These are phyloP conservation scores for Haemorhous mexicanus DNA, from an alignment of 2,113 vertebrate genomes.

Conservation along the genomic window DNA sequence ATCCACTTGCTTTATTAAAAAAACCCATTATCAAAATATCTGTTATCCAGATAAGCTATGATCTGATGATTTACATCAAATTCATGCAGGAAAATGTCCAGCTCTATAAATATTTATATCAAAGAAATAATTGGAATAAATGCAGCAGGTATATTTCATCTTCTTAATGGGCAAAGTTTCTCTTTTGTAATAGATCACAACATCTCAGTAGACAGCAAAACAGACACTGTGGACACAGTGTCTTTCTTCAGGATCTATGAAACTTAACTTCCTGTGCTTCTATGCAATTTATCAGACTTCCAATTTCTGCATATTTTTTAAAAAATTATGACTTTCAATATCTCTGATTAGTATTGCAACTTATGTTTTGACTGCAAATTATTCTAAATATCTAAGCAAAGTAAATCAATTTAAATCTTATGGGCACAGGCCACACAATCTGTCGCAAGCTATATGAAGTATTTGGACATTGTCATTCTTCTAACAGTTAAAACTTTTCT, in stretches of 20 bases:
- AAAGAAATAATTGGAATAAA: conserved; percentile 54
- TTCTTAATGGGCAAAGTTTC: conserved; percentile 33
- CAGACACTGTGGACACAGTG: background rate
- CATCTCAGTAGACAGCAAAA: background rate
- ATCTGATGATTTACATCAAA: conserved; percentile 34
- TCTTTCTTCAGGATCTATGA: conserved; percentile 2
- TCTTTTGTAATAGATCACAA: conserved; percentile 31
- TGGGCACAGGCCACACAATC: background rate
- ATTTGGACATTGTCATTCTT: background rate
- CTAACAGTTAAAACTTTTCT: background rate
- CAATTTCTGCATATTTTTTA: background rate
- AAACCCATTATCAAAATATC: background rate
- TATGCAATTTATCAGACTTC: background rate
- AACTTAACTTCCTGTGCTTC: background rate
- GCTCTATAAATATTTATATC: conserved; percentile 68
- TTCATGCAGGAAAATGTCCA: conserved; percentile 41
- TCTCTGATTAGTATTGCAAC: background rate
- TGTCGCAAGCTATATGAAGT: background rate
- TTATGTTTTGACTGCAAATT: background rate
- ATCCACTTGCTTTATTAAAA: background rate
- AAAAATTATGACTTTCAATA: background rate
- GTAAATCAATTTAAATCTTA: background rate
- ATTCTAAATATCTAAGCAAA: background rate
- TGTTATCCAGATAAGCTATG: background rate
- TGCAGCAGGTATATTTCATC: conserved; percentile 13